phyloP scores from a whole-genome alignment of 2,888 invertebrate genomes.

The Amblyjoppa fuscipennis region DNA sequence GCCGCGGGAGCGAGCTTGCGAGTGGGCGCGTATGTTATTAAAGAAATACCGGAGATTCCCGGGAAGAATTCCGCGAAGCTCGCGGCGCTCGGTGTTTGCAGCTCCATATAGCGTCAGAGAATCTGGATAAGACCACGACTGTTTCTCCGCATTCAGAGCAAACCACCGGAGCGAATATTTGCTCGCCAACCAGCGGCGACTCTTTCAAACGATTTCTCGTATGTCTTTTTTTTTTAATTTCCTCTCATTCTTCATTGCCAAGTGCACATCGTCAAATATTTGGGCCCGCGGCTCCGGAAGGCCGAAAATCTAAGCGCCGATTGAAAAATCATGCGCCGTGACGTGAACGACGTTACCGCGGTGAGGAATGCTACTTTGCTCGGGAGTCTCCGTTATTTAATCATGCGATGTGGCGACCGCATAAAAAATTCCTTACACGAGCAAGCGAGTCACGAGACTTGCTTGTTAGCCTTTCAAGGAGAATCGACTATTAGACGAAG shows the following conservation, averaged over 20 bases:
- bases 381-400: neutral
- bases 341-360: neutral
- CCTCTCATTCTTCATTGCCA: neutral
- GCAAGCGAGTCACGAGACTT: neutral
- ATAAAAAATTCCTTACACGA: constrained; percentile 2
- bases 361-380: neutral
- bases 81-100: constrained; percentile 19
- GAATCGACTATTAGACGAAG: too few relatives aligned
- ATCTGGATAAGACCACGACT: constrained; percentile 53
- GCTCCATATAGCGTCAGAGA: constrained; percentile 26
- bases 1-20: constrained; percentile 51
- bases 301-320: neutral
- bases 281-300: neutral
- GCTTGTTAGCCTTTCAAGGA: too few relatives aligned
- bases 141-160: constrained; percentile 37
- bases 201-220: constrained; percentile 43
- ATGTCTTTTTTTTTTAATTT: neutral
- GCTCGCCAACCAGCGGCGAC: constrained; percentile 42
- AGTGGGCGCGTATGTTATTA: constrained; percentile 67
- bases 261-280: neutral
- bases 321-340: neutral
- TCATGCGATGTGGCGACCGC: neutral
- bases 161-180: constrained; percentile 52
- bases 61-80: constrained; percentile 60
- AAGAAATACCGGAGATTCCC: constrained; percentile 68